A percentile compares a stretch with the other conserved stretches of the same genome.
These are phyloP conservation scores for Lates calcarifer DNA, from an alignment of 2,113 vertebrate species.

Conservation along the genomic window DNA sequence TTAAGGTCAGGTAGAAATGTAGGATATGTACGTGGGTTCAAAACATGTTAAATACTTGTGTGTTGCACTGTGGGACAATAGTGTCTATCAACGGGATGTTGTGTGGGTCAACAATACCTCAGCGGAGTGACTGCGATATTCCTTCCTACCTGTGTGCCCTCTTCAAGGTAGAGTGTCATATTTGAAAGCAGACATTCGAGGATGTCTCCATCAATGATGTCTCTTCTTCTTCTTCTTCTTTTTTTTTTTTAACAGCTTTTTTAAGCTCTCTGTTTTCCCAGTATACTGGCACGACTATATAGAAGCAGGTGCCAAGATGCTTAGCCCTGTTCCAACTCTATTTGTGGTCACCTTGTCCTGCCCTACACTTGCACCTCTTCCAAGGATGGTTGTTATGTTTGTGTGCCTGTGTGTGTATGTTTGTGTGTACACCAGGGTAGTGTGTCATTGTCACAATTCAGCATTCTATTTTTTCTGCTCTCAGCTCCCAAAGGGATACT, in stretches of 20 bases:
- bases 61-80: no score
- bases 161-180: not conserved
- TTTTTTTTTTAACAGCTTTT: not conserved
- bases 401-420: not conserved
- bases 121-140: not conserved
- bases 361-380: constrained; percentile 47
- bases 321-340: constrained; percentile 50
- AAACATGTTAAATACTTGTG: no score
- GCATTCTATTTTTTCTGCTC: constrained; percentile 58
- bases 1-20: no score
- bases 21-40: not conserved
- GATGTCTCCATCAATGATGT: not conserved
- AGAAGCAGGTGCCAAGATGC: constrained; percentile 41
- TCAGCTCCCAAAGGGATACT: constrained; percentile 70
- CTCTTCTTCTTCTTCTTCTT: not conserved
- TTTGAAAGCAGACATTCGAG: constrained; percentile 14
- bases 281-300: not conserved
- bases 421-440: constrained; percentile 24
- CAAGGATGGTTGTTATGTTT: not conserved
- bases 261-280: not conserved
- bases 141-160: not conserved
- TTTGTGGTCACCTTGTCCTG: constrained; percentile 64
- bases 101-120: no score
- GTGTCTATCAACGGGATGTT: no score
- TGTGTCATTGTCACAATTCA: constrained; percentile 74